Evolutionary conservation across 2,888 invertebrate genomes (phyloP).

Genomic region (Leptothorax acervorum): DNA sequence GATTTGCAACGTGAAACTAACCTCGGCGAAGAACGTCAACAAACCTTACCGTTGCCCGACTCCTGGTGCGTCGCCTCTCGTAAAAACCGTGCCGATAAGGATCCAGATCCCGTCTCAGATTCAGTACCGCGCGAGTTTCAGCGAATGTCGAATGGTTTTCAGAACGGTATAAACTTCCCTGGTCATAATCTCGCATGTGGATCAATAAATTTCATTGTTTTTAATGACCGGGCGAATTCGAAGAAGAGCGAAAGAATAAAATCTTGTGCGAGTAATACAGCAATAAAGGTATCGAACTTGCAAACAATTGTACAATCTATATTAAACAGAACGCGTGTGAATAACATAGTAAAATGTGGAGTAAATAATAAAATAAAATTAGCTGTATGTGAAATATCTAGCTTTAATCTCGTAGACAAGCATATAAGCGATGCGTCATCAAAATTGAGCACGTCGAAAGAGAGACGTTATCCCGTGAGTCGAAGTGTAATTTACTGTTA

Average conservation of each 20-base stretch:
- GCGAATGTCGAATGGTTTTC: conserved; percentile 61
- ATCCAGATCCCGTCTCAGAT: conserved; percentile 58
- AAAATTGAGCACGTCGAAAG: conserved; percentile 36
- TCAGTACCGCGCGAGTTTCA: conserved; percentile 33
- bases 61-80: conserved; percentile 49
- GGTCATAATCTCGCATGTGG: conserved; percentile 52
- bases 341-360: conserved; percentile 17
- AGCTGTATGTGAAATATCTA: neutral
- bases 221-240: conserved; percentile 54
- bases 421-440: neutral
- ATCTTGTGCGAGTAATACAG: neutral
- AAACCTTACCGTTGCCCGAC: conserved; percentile 39
- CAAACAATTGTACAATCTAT: neutral
- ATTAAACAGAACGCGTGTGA: neutral
- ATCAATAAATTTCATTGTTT: conserved; percentile 57
- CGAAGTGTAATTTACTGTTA: conserved; percentile 62
- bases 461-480: conserved; percentile 34
- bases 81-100: conserved; percentile 68
- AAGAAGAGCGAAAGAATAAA: conserved; percentile 2
- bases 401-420: neutral
- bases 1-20: conserved; percentile 58
- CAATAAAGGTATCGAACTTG: neutral
- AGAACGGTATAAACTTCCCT: conserved; percentile 35
- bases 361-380: neutral
- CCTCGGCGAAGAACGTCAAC: conserved; percentile 49